A percentile compares a stretch with the other conserved stretches of the same genome.
These are phyloP conservation scores for Callaeas wilsoni DNA, from an alignment of 2,113 vertebrate species.

Conservation along the genomic window DNA sequence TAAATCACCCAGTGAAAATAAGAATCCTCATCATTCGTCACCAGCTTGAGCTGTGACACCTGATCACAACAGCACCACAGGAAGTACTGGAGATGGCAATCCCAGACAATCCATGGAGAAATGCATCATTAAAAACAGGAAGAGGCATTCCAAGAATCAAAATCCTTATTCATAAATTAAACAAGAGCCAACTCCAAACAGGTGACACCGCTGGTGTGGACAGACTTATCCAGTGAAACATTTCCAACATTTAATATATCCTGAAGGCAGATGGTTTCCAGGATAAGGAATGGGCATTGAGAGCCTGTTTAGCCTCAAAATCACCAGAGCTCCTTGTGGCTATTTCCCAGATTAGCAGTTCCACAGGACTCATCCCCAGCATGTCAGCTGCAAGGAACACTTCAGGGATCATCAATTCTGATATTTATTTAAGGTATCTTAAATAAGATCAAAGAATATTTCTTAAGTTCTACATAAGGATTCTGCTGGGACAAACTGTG, in stretches of 20 bases:
- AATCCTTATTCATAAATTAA: background rate
- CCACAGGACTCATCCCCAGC: background rate
- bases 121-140: background rate
- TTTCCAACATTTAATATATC: fast-evolving
- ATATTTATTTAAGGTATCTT: background rate
- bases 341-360: background rate
- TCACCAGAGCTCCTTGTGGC: background rate
- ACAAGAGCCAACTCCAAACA: background rate
- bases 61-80: background rate
- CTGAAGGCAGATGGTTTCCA: background rate
- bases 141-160: background rate
- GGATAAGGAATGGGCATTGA: background rate
- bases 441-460: background rate
- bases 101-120: background rate
- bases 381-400: background rate
- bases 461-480: background rate
- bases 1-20: background rate
- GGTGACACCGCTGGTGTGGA: background rate
- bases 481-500: background rate
- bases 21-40: background rate
- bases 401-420: background rate
- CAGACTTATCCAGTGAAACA: background rate
- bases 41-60: background rate
- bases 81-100: background rate
- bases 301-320: background rate